Evolutionary conservation across 2,888 invertebrate genomes (phyloP).

Genomic region (Lasioglossum villosulum): DNA sequence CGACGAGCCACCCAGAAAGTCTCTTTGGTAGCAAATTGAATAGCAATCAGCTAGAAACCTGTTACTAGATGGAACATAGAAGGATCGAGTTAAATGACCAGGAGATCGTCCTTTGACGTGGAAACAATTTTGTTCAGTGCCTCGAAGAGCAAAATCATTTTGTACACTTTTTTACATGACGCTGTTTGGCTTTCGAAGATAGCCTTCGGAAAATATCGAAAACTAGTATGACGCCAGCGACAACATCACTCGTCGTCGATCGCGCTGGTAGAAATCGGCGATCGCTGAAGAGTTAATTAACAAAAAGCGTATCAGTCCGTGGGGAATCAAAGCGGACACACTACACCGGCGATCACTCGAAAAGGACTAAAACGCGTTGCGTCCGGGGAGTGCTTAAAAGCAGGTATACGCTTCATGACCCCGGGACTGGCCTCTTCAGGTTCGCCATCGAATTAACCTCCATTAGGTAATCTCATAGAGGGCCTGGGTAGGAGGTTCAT

Average conservation of each 20-base stretch:
- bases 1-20: neutral
- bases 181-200: too few species aligned
- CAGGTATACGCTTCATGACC: conserved; percentile 11
- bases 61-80: neutral
- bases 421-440: neutral
- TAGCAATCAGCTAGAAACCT: neutral
- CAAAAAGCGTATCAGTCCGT: neutral
- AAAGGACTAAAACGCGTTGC: neutral
- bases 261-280: neutral
- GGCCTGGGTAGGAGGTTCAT: conserved; percentile 24
- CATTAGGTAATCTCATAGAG: conserved; percentile 28
- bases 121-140: too few species aligned
- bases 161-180: too few species aligned
- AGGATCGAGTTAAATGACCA: neutral
- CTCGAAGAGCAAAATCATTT: too few species aligned
- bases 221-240: neutral
- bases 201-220: neutral
- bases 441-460: conserved; percentile 40
- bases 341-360: neutral
- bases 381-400: conserved; percentile 12
- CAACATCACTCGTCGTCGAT: neutral
- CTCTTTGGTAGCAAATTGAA: neutral
- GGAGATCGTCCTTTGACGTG: neutral
- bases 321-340: neutral
- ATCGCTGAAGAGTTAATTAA: neutral